phyloP scores from a whole-genome alignment of 2,888 invertebrate genomes.

The Phasia obesa region DNA sequence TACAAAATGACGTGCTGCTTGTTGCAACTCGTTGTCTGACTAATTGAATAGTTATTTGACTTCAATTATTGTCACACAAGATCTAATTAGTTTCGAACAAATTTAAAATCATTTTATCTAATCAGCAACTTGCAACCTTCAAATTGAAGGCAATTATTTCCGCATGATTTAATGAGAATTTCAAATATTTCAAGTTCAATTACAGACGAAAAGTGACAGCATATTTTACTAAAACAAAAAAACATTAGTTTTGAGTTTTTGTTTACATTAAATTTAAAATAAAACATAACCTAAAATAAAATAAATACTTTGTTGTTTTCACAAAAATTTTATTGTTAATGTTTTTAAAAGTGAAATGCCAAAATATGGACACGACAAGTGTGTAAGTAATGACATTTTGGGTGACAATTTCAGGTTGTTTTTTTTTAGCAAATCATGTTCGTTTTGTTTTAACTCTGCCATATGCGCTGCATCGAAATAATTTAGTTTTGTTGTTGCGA shows the following conservation, averaged over 20 bases:
- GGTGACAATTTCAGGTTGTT: constrained; percentile 32
- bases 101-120: constrained; percentile 17
- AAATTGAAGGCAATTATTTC: constrained; percentile 74
- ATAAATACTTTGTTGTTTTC: constrained; percentile 17
- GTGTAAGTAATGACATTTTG: constrained; percentile 33
- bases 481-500: constrained; percentile 41
- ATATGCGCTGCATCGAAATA: constrained; percentile 47
- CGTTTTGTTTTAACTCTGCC: neutral
- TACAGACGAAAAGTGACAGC: constrained; percentile 17
- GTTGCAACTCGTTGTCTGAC: constrained; percentile 7
- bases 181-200: constrained; percentile 72
- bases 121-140: constrained; percentile 42
- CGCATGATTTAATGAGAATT: constrained; percentile 79
- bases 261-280: neutral
- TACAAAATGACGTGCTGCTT: constrained; percentile 12
- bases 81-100: constrained; percentile 43
- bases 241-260: neutral
- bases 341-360: constrained; percentile 16
- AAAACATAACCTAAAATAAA: constrained; percentile 10
- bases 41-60: constrained; percentile 52
- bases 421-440: constrained; percentile 14
- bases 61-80: constrained; percentile 54
- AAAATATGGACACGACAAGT: constrained; percentile 41
- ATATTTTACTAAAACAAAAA: constrained; percentile 17
- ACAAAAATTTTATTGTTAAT: constrained; percentile 4